Conservation (phyloP, 2,888 invertebrate genomes). For the Oscheius sp. region DNA sequence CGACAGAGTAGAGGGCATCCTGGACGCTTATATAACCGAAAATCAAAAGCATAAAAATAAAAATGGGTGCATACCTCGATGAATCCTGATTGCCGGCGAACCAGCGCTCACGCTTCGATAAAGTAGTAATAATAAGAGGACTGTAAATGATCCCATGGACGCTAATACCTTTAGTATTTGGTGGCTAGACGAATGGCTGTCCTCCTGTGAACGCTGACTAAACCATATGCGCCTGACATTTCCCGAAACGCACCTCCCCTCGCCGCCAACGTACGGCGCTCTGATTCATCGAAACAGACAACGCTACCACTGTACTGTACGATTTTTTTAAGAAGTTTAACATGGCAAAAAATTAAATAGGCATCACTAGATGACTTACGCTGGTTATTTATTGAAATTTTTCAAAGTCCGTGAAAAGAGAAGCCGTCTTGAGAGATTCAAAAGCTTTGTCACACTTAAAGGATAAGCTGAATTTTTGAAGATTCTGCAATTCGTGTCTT, state of each 20-base stretch:
- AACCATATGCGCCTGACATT: constrained; percentile 32
- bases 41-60: not conserved
- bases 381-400: too few relatives aligned
- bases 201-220: constrained; percentile 25
- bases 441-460: too few relatives aligned
- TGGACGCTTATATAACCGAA: constrained; percentile 34
- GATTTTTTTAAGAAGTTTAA: constrained; percentile 6
- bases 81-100: not conserved
- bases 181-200: constrained; percentile 10
- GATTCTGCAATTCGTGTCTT: too few relatives aligned
- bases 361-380: too few relatives aligned
- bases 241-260: constrained; percentile 29
- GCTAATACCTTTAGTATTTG: not conserved
- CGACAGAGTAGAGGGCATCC: not conserved
- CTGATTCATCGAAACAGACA: constrained; percentile 21
- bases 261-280: constrained; percentile 28
- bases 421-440: too few relatives aligned
- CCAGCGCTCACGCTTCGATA: not conserved
- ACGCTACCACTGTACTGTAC: constrained; percentile 21
- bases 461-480: too few relatives aligned
- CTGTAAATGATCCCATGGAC: not conserved
- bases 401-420: too few relatives aligned
- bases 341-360: too few relatives aligned
- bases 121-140: not conserved
- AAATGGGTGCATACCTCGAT: not conserved